These are phyloP conservation scores for Daktulosphaira vitifoliae DNA, from an alignment of 1,140 invertebrate genomes.

Conservation along the genomic window DNA sequence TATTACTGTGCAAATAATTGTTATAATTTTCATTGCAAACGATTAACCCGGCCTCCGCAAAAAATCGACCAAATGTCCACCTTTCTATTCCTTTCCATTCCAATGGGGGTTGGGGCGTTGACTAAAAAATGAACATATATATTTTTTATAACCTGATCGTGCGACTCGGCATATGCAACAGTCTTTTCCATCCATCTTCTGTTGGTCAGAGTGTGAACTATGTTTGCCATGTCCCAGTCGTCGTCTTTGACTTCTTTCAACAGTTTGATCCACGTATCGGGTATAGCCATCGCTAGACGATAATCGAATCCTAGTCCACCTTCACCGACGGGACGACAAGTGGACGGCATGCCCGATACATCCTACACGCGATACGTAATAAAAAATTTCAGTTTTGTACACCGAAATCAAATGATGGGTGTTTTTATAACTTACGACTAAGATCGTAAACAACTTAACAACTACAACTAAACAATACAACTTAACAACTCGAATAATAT, in stretches of 20 bases:
- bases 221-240: slow-evolving; percentile 86
- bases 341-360: slow-evolving; percentile 96
- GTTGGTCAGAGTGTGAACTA: slow-evolving; percentile 92
- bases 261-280: slow-evolving; percentile 97
- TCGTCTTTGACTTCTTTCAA: slow-evolving; percentile 80
- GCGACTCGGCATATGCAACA: slow-evolving; percentile 94
- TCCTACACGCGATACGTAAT: too few species aligned
- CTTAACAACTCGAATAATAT: too few species aligned
- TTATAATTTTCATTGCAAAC: too few species aligned
- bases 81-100: too few species aligned
- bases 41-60: too few species aligned
- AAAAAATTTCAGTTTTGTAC: background rate
- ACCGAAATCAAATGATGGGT: background rate
- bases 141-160: slow-evolving; percentile 66
- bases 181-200: slow-evolving; percentile 90
- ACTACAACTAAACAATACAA: background rate
- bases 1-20: too few species aligned
- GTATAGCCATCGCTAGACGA: slow-evolving; percentile 94
- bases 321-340: slow-evolving; percentile 85
- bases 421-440: background rate
- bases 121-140: background rate
- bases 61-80: too few species aligned
- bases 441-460: background rate
- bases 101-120: too few species aligned
- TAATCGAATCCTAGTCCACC: slow-evolving; percentile 96